Percentiles rank a stretch among this genome's conserved stretches.
Evolutionary conservation across 2,888 invertebrate genomes (phyloP).

Genomic region (Drosophila engyochracea): DNA sequence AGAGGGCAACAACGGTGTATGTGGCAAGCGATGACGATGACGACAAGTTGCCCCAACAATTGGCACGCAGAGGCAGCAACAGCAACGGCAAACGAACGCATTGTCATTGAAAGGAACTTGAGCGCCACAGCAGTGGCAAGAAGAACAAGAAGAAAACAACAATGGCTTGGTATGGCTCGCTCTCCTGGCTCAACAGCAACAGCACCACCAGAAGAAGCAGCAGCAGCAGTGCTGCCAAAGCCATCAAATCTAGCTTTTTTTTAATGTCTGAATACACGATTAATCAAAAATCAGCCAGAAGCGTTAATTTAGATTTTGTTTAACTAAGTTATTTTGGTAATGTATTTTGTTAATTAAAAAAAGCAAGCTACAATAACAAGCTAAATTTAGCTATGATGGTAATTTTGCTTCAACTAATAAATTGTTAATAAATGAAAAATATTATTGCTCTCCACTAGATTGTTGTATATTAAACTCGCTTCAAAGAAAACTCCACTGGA

Average conservation of each 20-base stretch:
- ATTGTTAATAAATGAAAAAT: neutral
- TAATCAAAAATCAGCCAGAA: neutral
- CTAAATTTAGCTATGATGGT: neutral
- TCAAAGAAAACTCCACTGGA: neutral
- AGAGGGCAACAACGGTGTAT: constrained; percentile 37
- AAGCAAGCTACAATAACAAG: neutral
- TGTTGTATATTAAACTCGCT: neutral
- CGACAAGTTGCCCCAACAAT: constrained; percentile 57
- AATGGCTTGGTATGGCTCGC: constrained; percentile 20
- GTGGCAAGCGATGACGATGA: constrained; percentile 31
- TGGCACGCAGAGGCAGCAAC: constrained; percentile 25
- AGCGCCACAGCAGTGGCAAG: constrained; percentile 39
- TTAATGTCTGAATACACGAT: neutral
- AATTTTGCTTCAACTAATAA: neutral
- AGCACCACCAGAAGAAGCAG: constrained; percentile 34
- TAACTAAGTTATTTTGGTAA: neutral
- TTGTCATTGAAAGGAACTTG: constrained; percentile 79
- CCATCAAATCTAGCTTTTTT: neutral
- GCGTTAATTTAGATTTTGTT: neutral
- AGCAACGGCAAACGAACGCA: constrained; percentile 52
- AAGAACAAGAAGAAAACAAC: constrained; percentile 38
- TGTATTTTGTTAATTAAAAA: neutral
- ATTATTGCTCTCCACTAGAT: neutral
- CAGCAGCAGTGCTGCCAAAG: constrained; percentile 22
- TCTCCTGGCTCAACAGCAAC: constrained; percentile 21